Conservation (phyloP, 1,140 invertebrate species). For the Neotoxoptera formosana region DNA sequence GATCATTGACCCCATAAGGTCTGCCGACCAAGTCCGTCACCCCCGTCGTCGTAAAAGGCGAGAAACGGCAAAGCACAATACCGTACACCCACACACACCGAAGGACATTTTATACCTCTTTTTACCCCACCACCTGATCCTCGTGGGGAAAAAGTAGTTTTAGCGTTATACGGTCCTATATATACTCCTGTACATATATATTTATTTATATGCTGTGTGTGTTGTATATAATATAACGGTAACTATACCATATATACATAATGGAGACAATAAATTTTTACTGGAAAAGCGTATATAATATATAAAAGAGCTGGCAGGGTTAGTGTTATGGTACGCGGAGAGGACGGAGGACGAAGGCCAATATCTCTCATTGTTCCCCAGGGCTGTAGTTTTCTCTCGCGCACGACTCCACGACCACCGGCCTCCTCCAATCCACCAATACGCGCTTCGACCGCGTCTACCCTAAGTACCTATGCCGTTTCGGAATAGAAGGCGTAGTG, state of each 20-base stretch:
- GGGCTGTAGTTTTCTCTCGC: background rate
- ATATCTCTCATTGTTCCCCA: constrained; percentile 29
- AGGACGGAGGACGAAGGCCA: background rate
- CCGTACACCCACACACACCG: background rate
- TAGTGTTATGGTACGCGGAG: background rate
- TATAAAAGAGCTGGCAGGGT: background rate
- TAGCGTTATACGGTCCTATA: background rate
- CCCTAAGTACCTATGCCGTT: background rate
- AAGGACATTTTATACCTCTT: background rate
- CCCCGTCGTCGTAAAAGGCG: background rate
- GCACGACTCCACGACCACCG: background rate
- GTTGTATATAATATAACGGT: background rate
- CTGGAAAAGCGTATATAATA: background rate
- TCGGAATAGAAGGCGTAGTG: background rate
- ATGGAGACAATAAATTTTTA: constrained; percentile 21
- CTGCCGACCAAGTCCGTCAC: background rate
- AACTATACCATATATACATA: background rate
- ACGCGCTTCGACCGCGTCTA: background rate
- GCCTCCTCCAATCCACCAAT: background rate
- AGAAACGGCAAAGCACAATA: background rate
- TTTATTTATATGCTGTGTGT: background rate
- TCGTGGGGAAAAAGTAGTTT: background rate
- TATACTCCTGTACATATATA: background rate
- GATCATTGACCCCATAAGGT: background rate
- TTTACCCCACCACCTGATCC: background rate